Evolutionary conservation across 2,888 invertebrate genomes (phyloP), one percentile per base, ranked within the genome.

Genomic region (Blera fallax): DNA sequence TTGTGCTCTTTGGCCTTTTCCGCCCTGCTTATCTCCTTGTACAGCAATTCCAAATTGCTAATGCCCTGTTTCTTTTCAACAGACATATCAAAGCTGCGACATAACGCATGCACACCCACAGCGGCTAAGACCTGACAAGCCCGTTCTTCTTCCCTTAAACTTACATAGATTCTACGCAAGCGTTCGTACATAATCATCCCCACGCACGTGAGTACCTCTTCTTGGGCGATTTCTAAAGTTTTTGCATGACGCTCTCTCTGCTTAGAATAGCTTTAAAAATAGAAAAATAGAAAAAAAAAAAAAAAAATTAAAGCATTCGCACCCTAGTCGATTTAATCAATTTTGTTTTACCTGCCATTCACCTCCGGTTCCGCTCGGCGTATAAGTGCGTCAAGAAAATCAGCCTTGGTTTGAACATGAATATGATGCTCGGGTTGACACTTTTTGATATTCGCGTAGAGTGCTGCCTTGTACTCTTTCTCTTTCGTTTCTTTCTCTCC

Each of bases 161-260:
- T 95, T 88, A 97, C 94, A 89, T 97, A 96, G 85, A 98, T 96
- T 88, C 96, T 95, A 91, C 98, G 96, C 58, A 98, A 94, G 77
- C 98, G 94, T 91, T 98, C 98, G 91, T 97, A 97, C 89, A 98
- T 95, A 92, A 98, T 97, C 91, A 98, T 96, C 10, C 98, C 98
- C 81, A 98, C 94, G 91, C 98, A 98, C 8, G 98, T 98, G 87
- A 98, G 93, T 74, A 98, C 98, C 93, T 98, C 98, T 92, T 98
- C 98, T 93, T 98, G 98, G 88, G 98, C 98, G 87, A 98, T 97
- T 93, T 98, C 98, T 89, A 98, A 93, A n/a, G 98, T 98, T 93
- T 98, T 98, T 6, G 98, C 98, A 91, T 98, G 98, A 74, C 98
- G 94, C 92, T 98, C 98, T 84, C 98, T 94, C 88, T 96, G 95